A percentile compares a stretch with the other conserved stretches of the same genome.
These are phyloP conservation scores for Bergia puertoricense DNA, from an alignment of 92 coral and sea anemone species.

Conservation along the genomic window DNA sequence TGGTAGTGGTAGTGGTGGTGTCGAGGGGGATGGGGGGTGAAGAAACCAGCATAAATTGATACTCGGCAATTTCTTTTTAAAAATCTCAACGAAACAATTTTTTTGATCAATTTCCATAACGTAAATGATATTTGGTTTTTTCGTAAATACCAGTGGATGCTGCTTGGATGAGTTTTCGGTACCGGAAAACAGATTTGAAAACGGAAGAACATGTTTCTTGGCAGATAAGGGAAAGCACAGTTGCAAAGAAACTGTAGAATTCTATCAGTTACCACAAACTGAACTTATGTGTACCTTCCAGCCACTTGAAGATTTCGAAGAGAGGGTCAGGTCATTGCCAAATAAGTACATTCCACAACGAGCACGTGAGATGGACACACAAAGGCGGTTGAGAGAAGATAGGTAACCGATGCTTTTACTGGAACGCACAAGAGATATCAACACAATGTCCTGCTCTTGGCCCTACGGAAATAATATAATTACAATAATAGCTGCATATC, in stretches of 20 bases:
- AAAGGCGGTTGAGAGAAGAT: constrained; percentile 65
- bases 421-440: constrained; percentile 84
- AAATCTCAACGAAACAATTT: too few relatives aligned
- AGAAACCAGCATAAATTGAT: too few relatives aligned
- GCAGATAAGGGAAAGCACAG: too few relatives aligned
- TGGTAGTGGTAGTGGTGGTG: too few relatives aligned
- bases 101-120: too few relatives aligned
- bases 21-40: too few relatives aligned
- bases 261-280: neutral
- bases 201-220: too few relatives aligned
- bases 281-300: constrained; percentile 62
- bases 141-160: too few relatives aligned
- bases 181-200: too few relatives aligned
- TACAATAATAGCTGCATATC: neutral
- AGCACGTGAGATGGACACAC: constrained; percentile 89
- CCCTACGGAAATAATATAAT: constrained; percentile 49
- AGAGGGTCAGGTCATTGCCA: constrained; percentile 54
- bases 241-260: neutral
- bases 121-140: too few relatives aligned
- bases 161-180: too few relatives aligned
- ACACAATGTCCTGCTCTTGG: constrained; percentile 75
- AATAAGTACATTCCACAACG: constrained; percentile 78
- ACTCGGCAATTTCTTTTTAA: too few relatives aligned
- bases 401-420: constrained; percentile 62
- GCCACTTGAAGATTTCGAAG: constrained; percentile 9